Evolutionary conservation across 23 tunicate species (phyloP).

Genomic region (Trididemnum miniatum): DNA sequence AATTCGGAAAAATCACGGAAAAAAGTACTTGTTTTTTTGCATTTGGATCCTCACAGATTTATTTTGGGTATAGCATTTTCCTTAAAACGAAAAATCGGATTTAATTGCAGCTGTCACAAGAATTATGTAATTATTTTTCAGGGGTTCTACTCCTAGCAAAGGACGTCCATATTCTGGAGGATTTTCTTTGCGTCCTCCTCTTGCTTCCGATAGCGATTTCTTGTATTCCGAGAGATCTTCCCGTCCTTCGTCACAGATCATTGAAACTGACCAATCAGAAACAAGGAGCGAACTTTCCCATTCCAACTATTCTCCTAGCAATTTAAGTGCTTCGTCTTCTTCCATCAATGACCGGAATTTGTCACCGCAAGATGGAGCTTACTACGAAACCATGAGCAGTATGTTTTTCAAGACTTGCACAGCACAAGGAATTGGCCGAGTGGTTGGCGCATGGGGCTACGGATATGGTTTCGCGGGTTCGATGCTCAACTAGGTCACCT

Average conservation of each 20-base stretch:
- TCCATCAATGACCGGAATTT: not conserved
- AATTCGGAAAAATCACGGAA: no score
- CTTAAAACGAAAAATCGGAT: no score
- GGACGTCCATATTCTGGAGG: not conserved
- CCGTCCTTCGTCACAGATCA: not conserved
- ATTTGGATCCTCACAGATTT: no score
- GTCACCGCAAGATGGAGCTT: slow-evolving; percentile 9
- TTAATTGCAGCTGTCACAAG: no score
- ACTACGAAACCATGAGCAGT: not conserved
- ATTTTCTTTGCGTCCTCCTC: not conserved
- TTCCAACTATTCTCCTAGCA: not conserved
- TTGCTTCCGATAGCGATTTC: not conserved
- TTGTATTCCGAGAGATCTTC: not conserved
- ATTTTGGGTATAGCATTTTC: no score
- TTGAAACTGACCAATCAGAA: not conserved
- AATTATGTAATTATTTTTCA: not conserved
- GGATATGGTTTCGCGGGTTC: no score
- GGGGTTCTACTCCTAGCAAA: not conserved
- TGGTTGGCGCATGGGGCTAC: no score
- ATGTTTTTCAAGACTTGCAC: no score
- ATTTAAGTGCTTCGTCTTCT: slow-evolving; percentile 6
- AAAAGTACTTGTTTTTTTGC: no score
- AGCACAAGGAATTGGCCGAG: no score
- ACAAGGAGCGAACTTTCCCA: not conserved
- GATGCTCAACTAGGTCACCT: no score